Evolutionary conservation across 2,113 vertebrate species (phyloP).

Genomic region (Syngnathus typhle): DNA sequence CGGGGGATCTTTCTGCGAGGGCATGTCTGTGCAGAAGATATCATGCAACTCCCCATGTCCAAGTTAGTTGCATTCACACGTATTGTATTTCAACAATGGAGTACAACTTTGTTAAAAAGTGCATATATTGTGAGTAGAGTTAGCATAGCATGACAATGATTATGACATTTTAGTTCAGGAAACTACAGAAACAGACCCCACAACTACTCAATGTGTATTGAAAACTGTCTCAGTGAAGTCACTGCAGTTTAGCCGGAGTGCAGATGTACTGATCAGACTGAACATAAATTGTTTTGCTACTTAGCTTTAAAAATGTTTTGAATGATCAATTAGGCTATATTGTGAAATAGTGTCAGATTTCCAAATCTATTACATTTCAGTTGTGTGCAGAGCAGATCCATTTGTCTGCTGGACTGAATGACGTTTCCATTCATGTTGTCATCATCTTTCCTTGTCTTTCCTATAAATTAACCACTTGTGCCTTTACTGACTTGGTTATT

Average conservation of each 20-base stretch:
- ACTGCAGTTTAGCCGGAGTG: background rate
- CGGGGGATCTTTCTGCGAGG: constrained; percentile 90
- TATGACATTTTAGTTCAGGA: background rate
- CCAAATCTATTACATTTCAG: background rate
- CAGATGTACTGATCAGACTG: background rate
- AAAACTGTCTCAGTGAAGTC: background rate
- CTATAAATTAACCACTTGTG: background rate
- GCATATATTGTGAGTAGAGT: background rate
- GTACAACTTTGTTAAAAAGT: background rate
- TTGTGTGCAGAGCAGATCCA: background rate
- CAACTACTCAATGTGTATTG: background rate
- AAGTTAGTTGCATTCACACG: constrained; percentile 64
- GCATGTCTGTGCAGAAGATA: constrained; percentile 90
- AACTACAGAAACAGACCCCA: background rate
- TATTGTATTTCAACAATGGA: background rate
- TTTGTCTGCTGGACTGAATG: background rate
- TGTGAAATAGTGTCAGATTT: background rate
- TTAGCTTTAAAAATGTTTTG: background rate
- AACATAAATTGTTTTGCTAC: background rate
- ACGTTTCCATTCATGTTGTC: background rate
- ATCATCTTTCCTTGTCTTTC: too few relatives aligned
- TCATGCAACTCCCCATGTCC: constrained; percentile 88
- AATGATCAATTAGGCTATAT: background rate
- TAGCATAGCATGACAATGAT: constrained; percentile 13
- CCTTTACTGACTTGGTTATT: background rate